Conservation (phyloP, 2,113 vertebrate genomes). For the Mirza zaza region DNA sequence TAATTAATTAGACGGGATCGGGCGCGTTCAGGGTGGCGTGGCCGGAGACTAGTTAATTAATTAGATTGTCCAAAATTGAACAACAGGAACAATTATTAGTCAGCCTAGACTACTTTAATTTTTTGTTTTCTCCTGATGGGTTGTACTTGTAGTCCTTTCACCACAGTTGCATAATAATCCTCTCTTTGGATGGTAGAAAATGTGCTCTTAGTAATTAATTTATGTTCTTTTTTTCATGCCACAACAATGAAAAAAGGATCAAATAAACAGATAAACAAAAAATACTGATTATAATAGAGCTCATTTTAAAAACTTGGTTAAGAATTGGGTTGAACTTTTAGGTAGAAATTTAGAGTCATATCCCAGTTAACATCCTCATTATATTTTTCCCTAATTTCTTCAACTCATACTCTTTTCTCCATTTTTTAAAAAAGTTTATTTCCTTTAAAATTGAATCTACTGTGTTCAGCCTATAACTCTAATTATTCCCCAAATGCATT, state of each 20-base stretch:
- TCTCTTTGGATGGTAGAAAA: not conserved
- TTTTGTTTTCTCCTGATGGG: not conserved
- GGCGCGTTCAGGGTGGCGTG: no score
- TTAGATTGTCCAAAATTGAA: not conserved
- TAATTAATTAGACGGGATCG: no score
- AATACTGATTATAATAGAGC: not conserved
- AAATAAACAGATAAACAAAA: not conserved
- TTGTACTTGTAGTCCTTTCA: not conserved
- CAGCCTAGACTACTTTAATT: not conserved
- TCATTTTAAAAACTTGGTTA: not conserved
- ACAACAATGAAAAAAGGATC: not conserved
- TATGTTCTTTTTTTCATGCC: not conserved
- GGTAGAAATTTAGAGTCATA: not conserved
- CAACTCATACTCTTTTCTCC: not conserved
- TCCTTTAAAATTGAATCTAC: not conserved
- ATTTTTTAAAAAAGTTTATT: not conserved
- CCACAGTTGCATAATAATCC: not conserved
- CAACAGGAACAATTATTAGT: not conserved
- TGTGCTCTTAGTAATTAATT: not conserved
- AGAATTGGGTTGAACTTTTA: not conserved
- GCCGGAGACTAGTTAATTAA: no score
- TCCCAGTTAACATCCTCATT: not conserved
- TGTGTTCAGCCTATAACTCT: not conserved
- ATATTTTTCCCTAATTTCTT: not conserved
- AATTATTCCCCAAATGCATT: not conserved